Base-by-base conservation (phyloP, 2,797 vertebrate species). In the Arnoldichthys spilopterus region DNA sequence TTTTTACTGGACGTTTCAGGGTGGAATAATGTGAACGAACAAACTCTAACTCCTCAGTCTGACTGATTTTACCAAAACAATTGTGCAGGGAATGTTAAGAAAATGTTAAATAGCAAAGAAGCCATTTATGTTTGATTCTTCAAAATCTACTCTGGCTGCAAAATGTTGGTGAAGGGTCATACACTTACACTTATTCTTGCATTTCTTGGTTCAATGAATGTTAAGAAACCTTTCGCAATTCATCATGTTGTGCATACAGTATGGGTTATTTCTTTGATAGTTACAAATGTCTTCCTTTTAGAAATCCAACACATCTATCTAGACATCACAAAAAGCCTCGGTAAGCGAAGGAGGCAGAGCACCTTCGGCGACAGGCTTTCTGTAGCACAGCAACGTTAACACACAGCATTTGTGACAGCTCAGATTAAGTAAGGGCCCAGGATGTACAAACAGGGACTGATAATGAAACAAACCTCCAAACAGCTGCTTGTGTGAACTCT, bases 321-420 rank as follows among this genome's bases (percentile, higher is more conserved):
- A 58, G 32, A 32, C 16, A 28, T 54, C 72, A 78, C 24, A 76
- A 70, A 49, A 59, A 76, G 56, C 61, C 51, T 45, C 59, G 22
- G 26, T 45, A 81, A 66, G 15, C 37, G 74, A 58, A 81, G 76
- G 79, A 74, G 66, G 62, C 59, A 82, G 82, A 72, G 58, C 79
- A 78, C 61, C 43, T 59, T 77, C 47, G 51, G 72, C 59, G 59
- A 67, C 64, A 16, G 20, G 69, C 58, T 80, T 69, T 77, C 79
- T 69, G 83, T 62, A 81, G 82, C 72, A 71, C 81, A 76, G 85
- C 74, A 70, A 74, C 86, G 83, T 84, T 83, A 85, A 84, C 51
- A 81, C 78, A 84, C 85, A 87, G 78, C 76, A 84, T 78, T 85
- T 82, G 77, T 84, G 86, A 89, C 87, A 87, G 77, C 74, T 76